Evolutionary conservation across 2,113 vertebrate genomes (phyloP).

Genomic region (Oryzias melastigma): DNA sequence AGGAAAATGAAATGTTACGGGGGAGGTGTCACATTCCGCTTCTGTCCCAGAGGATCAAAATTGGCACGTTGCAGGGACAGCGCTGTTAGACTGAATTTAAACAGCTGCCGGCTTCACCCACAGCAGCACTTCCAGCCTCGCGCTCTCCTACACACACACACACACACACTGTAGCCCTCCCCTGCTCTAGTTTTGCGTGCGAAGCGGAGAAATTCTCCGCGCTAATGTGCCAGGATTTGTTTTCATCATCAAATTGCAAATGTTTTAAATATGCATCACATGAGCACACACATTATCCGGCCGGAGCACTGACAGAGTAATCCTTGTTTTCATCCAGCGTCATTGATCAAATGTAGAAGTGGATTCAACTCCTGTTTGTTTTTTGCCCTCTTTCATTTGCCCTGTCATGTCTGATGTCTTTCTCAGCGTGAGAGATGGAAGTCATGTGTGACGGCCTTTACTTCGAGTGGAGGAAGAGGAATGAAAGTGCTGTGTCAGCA

Average conservation of each 20-base stretch:
- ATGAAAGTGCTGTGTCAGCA: neutral
- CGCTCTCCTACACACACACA: slow-evolving; percentile 7
- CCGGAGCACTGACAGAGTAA: slow-evolving; percentile 41
- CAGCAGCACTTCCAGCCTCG: slow-evolving; percentile 26
- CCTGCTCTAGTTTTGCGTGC: slow-evolving; percentile 69
- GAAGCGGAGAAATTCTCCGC: slow-evolving; percentile 67
- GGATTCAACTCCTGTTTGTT: slow-evolving; percentile 52
- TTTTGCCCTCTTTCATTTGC: slow-evolving; percentile 44
- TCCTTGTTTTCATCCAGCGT: slow-evolving; percentile 56
- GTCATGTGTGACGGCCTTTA: slow-evolving; percentile 28
- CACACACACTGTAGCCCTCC: slow-evolving; percentile 46
- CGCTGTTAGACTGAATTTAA: slow-evolving; percentile 61
- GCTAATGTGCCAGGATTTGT: slow-evolving; percentile 75
- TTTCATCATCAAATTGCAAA: slow-evolving; percentile 77
- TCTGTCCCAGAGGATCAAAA: slow-evolving; percentile 63
- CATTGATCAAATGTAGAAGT: slow-evolving; percentile 54
- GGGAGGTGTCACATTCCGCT: slow-evolving; percentile 52
- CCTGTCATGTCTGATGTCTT: slow-evolving; percentile 39
- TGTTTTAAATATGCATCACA: slow-evolving; percentile 72
- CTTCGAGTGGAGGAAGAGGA: slow-evolving; percentile 14
- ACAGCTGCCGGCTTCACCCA: slow-evolving; percentile 70
- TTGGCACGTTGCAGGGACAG: slow-evolving; percentile 61
- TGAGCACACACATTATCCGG: slow-evolving; percentile 31
- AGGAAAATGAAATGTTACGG: slow-evolving; percentile 35
- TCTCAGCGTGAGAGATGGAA: slow-evolving; percentile 14